Evolutionary conservation across 2,113 vertebrate species (phyloP).

Genomic region (Campylomormyrus tamandua): DNA sequence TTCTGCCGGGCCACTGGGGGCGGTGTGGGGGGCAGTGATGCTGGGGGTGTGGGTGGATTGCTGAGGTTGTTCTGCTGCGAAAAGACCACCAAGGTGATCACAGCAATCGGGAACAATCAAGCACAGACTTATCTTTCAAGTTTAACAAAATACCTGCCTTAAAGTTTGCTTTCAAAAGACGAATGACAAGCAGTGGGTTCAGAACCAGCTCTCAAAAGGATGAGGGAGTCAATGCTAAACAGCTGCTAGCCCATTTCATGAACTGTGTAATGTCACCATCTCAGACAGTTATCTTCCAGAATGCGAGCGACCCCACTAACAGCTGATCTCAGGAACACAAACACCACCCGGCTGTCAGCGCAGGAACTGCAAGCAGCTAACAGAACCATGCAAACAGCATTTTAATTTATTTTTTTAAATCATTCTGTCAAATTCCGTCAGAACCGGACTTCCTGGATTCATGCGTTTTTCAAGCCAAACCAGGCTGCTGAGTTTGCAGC

Average conservation of each 20-base stretch:
- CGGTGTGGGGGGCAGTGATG: conserved; percentile 91
- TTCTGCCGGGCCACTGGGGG: conserved; percentile 86
- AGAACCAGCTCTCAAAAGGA: not conserved
- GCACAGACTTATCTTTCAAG: not conserved
- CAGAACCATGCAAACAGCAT: not conserved
- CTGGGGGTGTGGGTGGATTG: conserved; percentile 93
- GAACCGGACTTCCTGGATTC: not conserved
- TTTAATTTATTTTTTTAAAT: not conserved
- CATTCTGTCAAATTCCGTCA: not conserved
- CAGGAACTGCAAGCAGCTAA: not conserved
- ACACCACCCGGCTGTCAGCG: not conserved
- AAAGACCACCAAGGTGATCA: conserved; percentile 19
- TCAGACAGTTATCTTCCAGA: not conserved
- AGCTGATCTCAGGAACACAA: not conserved
- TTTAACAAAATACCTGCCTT: not conserved
- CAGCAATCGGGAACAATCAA: not conserved
- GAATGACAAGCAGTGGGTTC: not conserved
- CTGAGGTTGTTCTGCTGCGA: conserved; percentile 91
- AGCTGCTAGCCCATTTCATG: not conserved
- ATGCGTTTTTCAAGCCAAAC: not conserved
- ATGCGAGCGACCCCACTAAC: not conserved
- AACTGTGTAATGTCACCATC: not conserved
- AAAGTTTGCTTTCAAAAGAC: not conserved
- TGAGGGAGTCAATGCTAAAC: not conserved
- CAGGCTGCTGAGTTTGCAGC: not conserved